Base-by-base conservation (phyloP, 2,113 vertebrate genomes). In the Apteryx mantelli region DNA sequence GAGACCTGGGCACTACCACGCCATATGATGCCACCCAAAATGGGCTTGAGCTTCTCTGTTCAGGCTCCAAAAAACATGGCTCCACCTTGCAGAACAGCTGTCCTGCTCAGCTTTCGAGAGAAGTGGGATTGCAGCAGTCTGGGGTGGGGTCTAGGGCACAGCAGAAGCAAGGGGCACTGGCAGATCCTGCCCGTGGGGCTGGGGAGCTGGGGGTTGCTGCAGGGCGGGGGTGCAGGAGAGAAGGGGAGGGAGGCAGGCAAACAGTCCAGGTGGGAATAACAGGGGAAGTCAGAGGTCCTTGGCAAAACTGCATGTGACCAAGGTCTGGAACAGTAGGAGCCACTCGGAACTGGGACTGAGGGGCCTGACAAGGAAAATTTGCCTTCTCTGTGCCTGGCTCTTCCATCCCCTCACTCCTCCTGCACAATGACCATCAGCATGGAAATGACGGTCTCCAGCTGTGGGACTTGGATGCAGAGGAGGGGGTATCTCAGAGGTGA, bases 341-440 rank as follows among this genome's bases (percentile, higher is more conserved):
- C 19, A 52, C 50, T 63, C 1, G 0, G 34, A 38, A 34, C 9
- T 0, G 0, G 20, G 36, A 50, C 50, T 73, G 82, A 92, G 73
- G 55, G 76, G 28, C 26, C 66, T 60, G 75, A 55, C 25, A 66
- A 94, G 77, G 69, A 38, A 82, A 65, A 89, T 0, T 0, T 86
- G 64, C 30, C 55, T 36, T 92, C 38, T 68, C 34, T 48, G 38
- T 82, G 82, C 58, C 3, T 7, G 61, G 52, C 28, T 86, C 24
- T 60, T 60, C 56, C 8, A 3, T 3, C 46, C 40, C 24, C 18
- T 88, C 1, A 1, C 56, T 88, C 21, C 38, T 71, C 15, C 4
- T 0, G 56, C 0, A 1, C 26, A 30, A 13, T 48, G 80, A 82
- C 61, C 22, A 2, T 36, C 38, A 36, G 61, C 48, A 70, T 74